Evolutionary conservation across 2,888 invertebrate species (phyloP), one percentile per base, ranked within the genome.

Genomic region (Latrodectus elegans): DNA sequence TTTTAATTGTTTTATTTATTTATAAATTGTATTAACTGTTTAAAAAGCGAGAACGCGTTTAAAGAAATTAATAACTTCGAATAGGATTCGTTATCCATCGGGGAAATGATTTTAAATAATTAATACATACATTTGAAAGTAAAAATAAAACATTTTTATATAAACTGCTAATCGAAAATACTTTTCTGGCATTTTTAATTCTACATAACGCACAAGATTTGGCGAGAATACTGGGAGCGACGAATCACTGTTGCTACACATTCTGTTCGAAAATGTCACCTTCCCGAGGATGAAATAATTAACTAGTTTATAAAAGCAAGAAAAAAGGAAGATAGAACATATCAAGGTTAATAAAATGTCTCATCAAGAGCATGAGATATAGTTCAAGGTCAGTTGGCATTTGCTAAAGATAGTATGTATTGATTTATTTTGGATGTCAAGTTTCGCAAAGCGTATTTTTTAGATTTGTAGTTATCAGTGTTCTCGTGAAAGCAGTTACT

Each of bases 341-440:
- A 22, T 73, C 17, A 26, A 75, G 60, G 22, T 75, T 64, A 64
- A 38, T 15, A 26, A 60, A 38, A 51, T 15, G 49, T 38, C 49
- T 81, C 74, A 55, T 67, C 64, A 72, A 67, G 60, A 14, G 67
- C 38, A 55, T n/a, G 55, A 76, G 76, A 76, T 83, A 83, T 83
- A 83, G 76, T 77, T 83, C 83, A 83, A 83, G 83, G 83, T 76
- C 51, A 83, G 10, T 26, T 14, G 10, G 64, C 17, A 68, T 15
- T 49, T 8, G 73, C 83, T 83, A 83, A 83, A 83, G 76, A 83
- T 83, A 83, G 83, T 52, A 22, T 17, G 60, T 64, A 71, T 83
- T 64, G 70, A 76, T 83, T 83, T 83, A 71, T 71, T 76, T 65
- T 76, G 55, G 70, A 83, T 72, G 49, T 51, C 49, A n/a, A 38